Evolutionary conservation across 1,140 invertebrate genomes (phyloP).

Genomic region (Pectinophora gossypiella): DNA sequence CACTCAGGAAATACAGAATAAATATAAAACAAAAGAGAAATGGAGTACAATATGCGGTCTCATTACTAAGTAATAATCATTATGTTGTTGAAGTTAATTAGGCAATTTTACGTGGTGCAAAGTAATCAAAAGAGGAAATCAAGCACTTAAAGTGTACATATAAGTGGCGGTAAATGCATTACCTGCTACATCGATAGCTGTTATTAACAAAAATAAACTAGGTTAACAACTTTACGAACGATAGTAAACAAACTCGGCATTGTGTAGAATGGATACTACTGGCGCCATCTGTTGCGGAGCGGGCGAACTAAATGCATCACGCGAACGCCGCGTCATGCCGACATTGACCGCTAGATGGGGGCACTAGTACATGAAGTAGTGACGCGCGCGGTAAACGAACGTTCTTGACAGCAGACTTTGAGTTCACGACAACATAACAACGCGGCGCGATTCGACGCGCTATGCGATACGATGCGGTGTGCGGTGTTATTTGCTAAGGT

Average conservation of each 20-base stretch:
- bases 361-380: conserved; percentile 47
- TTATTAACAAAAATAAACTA: not conserved
- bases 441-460: not conserved
- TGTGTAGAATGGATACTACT: conserved; percentile 10
- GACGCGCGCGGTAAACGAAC: conserved; percentile 67
- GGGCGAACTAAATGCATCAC: conserved; percentile 21
- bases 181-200: no score
- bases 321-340: conserved; percentile 43
- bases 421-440: conserved; percentile 59
- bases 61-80: no score
- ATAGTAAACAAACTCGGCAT: not conserved
- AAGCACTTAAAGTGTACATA: no score
- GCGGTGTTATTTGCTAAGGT: not conserved
- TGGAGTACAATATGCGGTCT: no score
- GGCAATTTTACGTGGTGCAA: no score
- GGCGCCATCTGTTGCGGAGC: conserved; percentile 29
- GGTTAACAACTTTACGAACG: not conserved
- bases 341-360: conserved; percentile 72
- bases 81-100: no score
- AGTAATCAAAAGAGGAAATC: no score
- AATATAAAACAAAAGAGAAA: no score
- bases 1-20: no score
- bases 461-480: not conserved
- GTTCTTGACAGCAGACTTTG: conserved; percentile 64
- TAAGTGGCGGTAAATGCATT: no score